Evolutionary conservation across 2,113 vertebrate genomes (phyloP), one percentile per base, ranked within the genome.

Genomic region (Camarhynchus parvulus): DNA sequence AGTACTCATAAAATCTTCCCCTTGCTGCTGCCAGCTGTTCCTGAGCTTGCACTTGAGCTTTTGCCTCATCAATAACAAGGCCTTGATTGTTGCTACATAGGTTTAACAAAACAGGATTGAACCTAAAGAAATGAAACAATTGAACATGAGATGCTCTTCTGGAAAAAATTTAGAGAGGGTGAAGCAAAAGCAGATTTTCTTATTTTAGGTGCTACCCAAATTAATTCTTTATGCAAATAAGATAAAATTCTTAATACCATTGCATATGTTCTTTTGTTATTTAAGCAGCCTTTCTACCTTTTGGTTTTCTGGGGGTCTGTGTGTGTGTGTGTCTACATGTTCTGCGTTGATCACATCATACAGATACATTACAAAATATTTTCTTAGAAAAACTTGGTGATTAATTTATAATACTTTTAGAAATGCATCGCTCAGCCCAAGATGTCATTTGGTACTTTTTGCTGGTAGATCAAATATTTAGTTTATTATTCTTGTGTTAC

Each of bases 291-390:
- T 70, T 56, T 59, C 19, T 58, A 9, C 7, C 16, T 44, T 13
- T 28, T 58, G 3, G 5, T 23, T 27, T 61, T 15, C 35, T 4
- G 21, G 15, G 3, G 10, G 5, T 55, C 3, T 55, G 0, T 33
- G 5, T 33, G 10, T 55, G 6, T 30, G 2, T 30, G 7, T 31
- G 10, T 49, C 5, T 44, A 4, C 5, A 1, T 37, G 18, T 66
- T 66, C 22, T 56, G 24, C 79, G 52, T 42, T 63, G 20, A 70
- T 53, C 78, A 30, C 28, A 11, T 37, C 22, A 25, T 64, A 56
- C n/a, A 73, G 37, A 31, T 16, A 67, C 27, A 31, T 33, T 30
- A 27, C 20, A 46, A 85, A 68, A 7, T 62, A 81, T 25, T 75
- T 87, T 61, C 53, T 76, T 15, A 49, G 22, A 37, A 2, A 3